Percentiles rank a stretch among this genome's conserved stretches.
Conservation (phyloP, 1,140 invertebrate species). For the Drosophila kepulauana region DNA sequence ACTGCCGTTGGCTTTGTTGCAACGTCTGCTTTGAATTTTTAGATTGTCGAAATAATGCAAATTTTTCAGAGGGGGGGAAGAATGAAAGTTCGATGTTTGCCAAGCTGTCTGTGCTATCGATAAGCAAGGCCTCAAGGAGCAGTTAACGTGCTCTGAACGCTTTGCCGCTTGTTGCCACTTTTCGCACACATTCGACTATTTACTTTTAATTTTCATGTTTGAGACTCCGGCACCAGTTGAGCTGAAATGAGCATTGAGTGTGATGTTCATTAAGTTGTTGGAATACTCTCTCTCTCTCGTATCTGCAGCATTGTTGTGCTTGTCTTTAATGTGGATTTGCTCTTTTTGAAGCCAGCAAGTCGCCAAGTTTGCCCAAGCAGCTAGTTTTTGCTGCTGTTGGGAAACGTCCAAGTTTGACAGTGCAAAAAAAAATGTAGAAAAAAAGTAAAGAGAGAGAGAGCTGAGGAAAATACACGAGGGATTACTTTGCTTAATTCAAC, state of each 20-base stretch:
- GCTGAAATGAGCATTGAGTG: not conserved
- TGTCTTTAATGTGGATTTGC: conserved; percentile 48
- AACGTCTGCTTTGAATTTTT: conserved; percentile 69
- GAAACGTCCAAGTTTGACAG: conserved; percentile 18
- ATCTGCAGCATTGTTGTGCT: conserved; percentile 7
- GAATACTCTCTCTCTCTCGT: no score
- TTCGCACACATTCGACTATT: conserved; percentile 33
- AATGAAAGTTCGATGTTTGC: not conserved
- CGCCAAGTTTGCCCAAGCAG: conserved; percentile 24
- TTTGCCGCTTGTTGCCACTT: not conserved
- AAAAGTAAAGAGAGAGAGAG: conserved; percentile 5
- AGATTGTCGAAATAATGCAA: conserved; percentile 76
- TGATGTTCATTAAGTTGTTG: conserved; percentile 5
- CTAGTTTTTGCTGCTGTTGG: conserved; percentile 22
- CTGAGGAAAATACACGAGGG: conserved; percentile 64
- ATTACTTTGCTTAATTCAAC: conserved; percentile 83
- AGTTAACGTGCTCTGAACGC: not conserved
- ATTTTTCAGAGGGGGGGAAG: conserved; percentile 46
- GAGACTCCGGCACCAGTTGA: conserved; percentile 6
- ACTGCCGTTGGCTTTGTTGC: conserved; percentile 27
- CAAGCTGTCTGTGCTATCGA: conserved; percentile 44
- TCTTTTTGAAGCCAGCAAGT: conserved; percentile 19
- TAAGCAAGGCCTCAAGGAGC: conserved; percentile 21
- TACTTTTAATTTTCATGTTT: conserved; percentile 50
- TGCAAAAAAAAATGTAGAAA: not conserved